Conservation (phyloP, 2,888 invertebrate genomes). For the Oxytorus armatus region DNA sequence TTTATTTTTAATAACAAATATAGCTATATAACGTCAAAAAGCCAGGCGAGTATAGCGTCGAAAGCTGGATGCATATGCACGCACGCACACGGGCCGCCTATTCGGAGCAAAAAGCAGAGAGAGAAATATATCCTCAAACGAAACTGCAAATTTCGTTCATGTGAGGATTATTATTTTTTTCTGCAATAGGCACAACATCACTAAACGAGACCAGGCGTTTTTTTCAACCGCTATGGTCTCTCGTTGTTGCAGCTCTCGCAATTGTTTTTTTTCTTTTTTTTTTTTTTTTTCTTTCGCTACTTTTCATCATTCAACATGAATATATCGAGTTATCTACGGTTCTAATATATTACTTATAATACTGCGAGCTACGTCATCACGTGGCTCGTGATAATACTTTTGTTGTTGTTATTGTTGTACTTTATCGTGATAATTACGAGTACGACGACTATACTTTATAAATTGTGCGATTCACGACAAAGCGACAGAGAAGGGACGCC, state of each 20-base stretch:
- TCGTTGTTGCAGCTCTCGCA: conserved; percentile 17
- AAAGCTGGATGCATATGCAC: conserved; percentile 71
- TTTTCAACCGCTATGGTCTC: no score
- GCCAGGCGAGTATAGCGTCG: conserved; percentile 69
- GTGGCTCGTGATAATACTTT: conserved; percentile 30
- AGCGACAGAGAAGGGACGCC: conserved; percentile 84
- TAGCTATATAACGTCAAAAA: conserved; percentile 49
- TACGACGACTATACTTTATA: conserved; percentile 47
- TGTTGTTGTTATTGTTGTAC: conserved; percentile 27
- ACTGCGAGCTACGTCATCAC: conserved; percentile 46
- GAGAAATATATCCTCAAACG: conserved; percentile 45
- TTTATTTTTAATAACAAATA: conserved; percentile 32
- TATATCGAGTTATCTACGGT: conserved; percentile 16
- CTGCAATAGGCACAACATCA: conserved; percentile 8
- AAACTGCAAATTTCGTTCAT: conserved; percentile 19
- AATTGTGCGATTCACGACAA: conserved; percentile 79
- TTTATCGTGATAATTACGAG: conserved; percentile 7
- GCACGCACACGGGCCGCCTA: conserved; percentile 69
- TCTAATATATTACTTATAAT: conserved; percentile 30
- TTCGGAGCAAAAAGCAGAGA: conserved; percentile 43
- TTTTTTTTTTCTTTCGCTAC: conserved; percentile 37
- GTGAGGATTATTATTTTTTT: conserved; percentile 8
- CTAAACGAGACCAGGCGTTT: no score
- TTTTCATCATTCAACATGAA: conserved; percentile 50
- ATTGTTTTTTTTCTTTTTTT: conserved; percentile 4